Percentiles rank a stretch among this genome's conserved stretches.
phyloP scores from a whole-genome alignment of 2,113 vertebrate species.

The Sardina pilchardus region DNA sequence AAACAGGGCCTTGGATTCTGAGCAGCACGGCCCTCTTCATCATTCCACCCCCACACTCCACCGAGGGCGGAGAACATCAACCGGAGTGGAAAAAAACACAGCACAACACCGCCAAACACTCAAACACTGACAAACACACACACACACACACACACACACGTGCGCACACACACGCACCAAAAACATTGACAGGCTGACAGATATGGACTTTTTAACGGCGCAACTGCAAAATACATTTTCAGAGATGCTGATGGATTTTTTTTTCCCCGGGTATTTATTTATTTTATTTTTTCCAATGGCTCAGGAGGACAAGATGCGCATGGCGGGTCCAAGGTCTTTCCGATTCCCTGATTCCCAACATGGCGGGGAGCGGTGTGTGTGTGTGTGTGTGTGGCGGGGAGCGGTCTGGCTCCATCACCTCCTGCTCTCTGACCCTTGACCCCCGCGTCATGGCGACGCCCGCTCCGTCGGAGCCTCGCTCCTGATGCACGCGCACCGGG shows the following conservation, averaged over 20 bases:
- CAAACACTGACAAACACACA: neutral
- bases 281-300: neutral
- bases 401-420: no score
- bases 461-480: neutral
- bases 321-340: neutral
- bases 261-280: neutral
- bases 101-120: neutral
- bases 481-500: neutral
- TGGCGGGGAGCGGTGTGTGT: no score
- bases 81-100: neutral
- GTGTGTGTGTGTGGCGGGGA: no score
- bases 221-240: neutral
- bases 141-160: neutral
- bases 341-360: neutral
- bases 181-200: slow-evolving; percentile 26
- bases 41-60: slow-evolving; percentile 17
- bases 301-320: neutral
- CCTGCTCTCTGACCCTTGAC: neutral
- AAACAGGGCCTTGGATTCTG: slow-evolving; percentile 37
- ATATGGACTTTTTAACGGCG: neutral
- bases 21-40: slow-evolving; percentile 1
- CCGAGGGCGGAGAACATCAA: slow-evolving; percentile 18
- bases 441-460: neutral
- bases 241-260: neutral
- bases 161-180: neutral